Base-by-base conservation (phyloP, 2,113 vertebrate species). In the Phoxinus phoxinus region DNA sequence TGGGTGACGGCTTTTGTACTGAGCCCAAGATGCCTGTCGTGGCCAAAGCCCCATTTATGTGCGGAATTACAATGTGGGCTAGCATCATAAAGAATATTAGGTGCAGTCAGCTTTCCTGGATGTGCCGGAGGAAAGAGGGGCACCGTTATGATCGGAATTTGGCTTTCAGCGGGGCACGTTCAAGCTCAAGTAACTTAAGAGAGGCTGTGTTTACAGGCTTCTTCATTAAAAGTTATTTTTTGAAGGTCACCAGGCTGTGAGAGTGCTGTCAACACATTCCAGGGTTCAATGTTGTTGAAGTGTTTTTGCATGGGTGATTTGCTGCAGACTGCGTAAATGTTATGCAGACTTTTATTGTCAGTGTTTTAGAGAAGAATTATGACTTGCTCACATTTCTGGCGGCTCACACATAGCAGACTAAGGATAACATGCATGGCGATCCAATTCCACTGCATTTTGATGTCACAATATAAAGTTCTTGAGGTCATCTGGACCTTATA, bases 121-220 rank as follows among this genome's bases (percentile, higher is more conserved):
- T 75, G 48, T 30, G 25, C 25, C 37, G 56, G 48, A 87, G 72
- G 71, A 67, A 61, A 71, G 56, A 30, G 41, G 48, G 58, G 44
- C 46, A 75, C 37, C 48, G 27, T 80, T 84, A 65, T 79, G 84
- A 83, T 80, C 65, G 63, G 41, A 58, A n/a, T 85, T 87, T 72
- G 83, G 53, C 72, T 76, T 48, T 73, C 4, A 11, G 10, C 23
- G 56, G 23, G 71, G 41, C 13, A 48, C 27, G 48, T 32, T 88
- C 25, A 63, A 75, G 79, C 72, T 71, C 56, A 71, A 87, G 86
- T 84, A 25, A 67, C 76, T 83, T 46, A 53, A 86, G 74, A 87
- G 59, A 17, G 63, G 25, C 53, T 59, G 77, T 37, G 72, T 76
- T 88, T 78, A 88, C 69, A 51, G 84, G 32, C 63, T 59, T 63